Conservation (phyloP, 2,797 vertebrate species). For the Podarcis lilfordi region DNA sequence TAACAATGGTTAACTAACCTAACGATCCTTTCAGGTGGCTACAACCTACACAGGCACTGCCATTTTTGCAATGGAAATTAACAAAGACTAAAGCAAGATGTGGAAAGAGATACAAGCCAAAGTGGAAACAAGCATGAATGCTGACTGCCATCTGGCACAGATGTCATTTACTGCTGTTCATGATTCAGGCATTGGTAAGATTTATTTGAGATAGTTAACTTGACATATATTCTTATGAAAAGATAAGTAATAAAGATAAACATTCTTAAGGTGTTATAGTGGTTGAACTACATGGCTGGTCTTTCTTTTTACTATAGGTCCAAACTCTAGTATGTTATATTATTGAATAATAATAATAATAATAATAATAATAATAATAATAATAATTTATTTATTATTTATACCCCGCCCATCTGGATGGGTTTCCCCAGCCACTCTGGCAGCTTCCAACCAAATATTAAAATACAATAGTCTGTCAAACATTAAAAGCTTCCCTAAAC, state of each 20-base stretch:
- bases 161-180: conserved; percentile 69
- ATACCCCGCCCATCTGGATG: too few relatives aligned
- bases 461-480: too few relatives aligned
- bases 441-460: too few relatives aligned
- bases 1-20: conserved; percentile 29
- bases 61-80: conserved; percentile 51
- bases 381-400: too few relatives aligned
- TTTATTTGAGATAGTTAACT: conserved; percentile 62
- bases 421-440: too few relatives aligned
- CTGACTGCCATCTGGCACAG: conserved; percentile 71
- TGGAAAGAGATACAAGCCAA: conserved; percentile 41
- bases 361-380: too few relatives aligned
- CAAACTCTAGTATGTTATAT: background rate
- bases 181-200: conserved; percentile 69
- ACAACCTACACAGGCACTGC: conserved; percentile 10
- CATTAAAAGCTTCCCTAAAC: too few relatives aligned
- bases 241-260: conserved; percentile 49
- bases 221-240: conserved; percentile 44
- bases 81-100: conserved; percentile 1
- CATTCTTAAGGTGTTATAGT: conserved; percentile 29
- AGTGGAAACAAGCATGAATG: conserved; percentile 43
- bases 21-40: conserved; percentile 35
- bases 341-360: background rate
- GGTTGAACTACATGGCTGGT: background rate
- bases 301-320: conserved; percentile 32